phyloP scores from a whole-genome alignment of 2,797 vertebrate genomes.

The Gorsachius magnificus region DNA sequence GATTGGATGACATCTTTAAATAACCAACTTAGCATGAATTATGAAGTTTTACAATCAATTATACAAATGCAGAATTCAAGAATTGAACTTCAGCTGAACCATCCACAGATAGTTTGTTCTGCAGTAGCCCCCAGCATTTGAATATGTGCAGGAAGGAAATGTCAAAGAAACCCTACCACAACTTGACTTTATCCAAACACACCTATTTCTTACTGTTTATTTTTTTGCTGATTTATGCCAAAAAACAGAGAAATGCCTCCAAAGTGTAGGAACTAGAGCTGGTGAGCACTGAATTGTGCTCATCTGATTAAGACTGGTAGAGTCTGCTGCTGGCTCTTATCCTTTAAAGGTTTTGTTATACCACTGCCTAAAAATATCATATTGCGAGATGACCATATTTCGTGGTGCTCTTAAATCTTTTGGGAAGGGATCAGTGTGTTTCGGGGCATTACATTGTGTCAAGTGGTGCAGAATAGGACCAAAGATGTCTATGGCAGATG shows the following conservation, averaged over 20 bases:
- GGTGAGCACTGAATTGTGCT: neutral
- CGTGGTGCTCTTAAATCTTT: neutral
- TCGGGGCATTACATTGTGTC: neutral
- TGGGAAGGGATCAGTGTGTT: neutral
- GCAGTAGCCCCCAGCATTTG: neutral
- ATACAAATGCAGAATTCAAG: constrained; percentile 29
- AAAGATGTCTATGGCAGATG: neutral
- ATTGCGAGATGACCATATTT: neutral
- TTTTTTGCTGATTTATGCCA: neutral
- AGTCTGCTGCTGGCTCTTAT: neutral
- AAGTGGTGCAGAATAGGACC: neutral
- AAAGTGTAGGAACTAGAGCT: neutral
- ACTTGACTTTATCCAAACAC: neutral
- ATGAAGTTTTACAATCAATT: constrained; percentile 47
- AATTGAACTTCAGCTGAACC: neutral
- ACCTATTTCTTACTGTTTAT: neutral
- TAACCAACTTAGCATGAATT: constrained; percentile 50
- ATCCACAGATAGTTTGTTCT: neutral
- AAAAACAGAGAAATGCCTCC: neutral
- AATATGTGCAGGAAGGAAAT: neutral
- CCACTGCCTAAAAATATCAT: neutral
- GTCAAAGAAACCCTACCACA: neutral
- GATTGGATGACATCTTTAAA: constrained; percentile 61
- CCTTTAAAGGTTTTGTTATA: neutral
- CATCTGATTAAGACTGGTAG: neutral